Conservation (phyloP, 2,797 vertebrate species). For the Buceros bicornis region DNA sequence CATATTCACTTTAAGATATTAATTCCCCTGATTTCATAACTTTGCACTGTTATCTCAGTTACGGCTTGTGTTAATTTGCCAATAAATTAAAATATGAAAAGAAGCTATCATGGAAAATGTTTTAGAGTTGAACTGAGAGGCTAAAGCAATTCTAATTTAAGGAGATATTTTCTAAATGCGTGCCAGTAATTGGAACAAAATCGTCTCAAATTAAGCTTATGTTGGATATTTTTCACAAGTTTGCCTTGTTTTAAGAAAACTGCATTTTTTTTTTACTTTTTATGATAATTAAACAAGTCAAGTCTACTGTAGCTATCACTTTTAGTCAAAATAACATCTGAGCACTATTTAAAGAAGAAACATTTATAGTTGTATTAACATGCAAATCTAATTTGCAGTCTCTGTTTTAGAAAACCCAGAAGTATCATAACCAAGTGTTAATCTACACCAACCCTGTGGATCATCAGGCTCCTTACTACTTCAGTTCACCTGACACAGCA, state of each 20-base stretch:
- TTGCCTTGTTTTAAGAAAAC: neutral
- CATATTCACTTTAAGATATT: neutral
- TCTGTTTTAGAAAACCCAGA: neutral
- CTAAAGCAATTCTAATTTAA: constrained; percentile 11
- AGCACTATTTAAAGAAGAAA: neutral
- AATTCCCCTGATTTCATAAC: neutral
- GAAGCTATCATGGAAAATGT: neutral
- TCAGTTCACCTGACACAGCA: neutral
- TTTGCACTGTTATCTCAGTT: neutral
- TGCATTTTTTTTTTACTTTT: neutral
- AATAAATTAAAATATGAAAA: constrained; percentile 39
- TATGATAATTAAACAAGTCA: neutral
- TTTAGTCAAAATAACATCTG: neutral
- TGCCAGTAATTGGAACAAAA: constrained; percentile 14
- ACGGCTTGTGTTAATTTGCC: constrained; percentile 12
- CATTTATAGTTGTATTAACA: neutral
- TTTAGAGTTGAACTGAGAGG: neutral
- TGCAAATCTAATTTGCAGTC: neutral
- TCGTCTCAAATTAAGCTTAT: neutral
- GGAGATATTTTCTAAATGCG: constrained; percentile 30
- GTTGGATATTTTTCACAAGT: neutral
- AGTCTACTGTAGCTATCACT: neutral
- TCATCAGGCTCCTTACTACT: neutral
- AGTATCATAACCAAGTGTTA: neutral
- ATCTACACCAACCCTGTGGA: neutral